Conservation (phyloP, 2,888 invertebrate species). For the Pheosia gnoma region DNA sequence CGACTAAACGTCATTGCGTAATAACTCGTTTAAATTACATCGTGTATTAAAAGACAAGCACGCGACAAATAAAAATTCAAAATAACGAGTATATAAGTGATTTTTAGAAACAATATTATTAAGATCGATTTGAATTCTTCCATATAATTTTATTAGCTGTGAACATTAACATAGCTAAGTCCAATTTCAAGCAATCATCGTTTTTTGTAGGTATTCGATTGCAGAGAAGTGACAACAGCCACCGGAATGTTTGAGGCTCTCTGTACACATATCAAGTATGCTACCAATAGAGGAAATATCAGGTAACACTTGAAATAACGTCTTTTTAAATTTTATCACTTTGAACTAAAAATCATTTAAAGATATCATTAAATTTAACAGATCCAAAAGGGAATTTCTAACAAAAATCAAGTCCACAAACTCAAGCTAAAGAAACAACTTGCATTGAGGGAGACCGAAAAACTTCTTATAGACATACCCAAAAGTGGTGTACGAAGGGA, state of each 20-base stretch:
- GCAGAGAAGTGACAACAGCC: slow-evolving; percentile 96
- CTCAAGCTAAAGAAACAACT: too few species aligned
- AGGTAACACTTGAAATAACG: slow-evolving; percentile 83
- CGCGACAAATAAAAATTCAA: too few species aligned
- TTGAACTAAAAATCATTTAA: too few species aligned
- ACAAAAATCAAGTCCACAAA: too few species aligned
- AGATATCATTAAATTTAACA: too few species aligned
- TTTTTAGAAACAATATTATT: too few species aligned
- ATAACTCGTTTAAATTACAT: slow-evolving; percentile 17
- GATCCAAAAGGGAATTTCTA: too few species aligned
- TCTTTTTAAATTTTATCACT: neutral
- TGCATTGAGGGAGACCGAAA: too few species aligned
- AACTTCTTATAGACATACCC: too few species aligned
- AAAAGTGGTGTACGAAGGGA: too few species aligned
- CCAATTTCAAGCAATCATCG: slow-evolving; percentile 12
- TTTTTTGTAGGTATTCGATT: slow-evolving; percentile 93
- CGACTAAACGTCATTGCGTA: slow-evolving; percentile 48
- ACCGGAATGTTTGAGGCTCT: slow-evolving; percentile 98
- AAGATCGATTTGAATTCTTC: neutral
- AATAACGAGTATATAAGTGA: too few species aligned
- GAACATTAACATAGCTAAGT: neutral
- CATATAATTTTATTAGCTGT: neutral
- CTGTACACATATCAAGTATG: slow-evolving; percentile 98
- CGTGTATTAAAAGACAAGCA: neutral
- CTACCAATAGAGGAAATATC: slow-evolving; percentile 97